Evolutionary conservation across 2,797 vertebrate genomes (phyloP).

Genomic region (Menidia menidia): DNA sequence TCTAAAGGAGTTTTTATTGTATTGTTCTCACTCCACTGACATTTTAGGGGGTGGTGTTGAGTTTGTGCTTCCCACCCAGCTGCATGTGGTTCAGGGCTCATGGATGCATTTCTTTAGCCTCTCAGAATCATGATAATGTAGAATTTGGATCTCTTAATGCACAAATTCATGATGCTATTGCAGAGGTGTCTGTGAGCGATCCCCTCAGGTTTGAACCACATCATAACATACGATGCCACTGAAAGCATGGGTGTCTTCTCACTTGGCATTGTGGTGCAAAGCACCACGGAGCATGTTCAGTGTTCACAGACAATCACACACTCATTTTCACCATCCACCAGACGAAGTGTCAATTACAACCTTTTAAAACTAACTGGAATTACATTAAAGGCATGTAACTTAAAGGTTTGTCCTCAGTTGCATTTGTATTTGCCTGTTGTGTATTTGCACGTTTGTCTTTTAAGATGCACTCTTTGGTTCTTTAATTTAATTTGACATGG

Average conservation of each 20-base stretch:
- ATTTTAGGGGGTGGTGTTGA: slow-evolving; percentile 57
- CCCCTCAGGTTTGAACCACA: slow-evolving; percentile 31
- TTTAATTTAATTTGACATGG: too few species aligned
- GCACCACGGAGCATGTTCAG: slow-evolving; percentile 63
- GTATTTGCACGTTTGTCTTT: neutral
- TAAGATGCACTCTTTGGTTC: neutral
- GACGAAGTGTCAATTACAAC: slow-evolving; percentile 19
- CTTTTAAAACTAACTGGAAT: slow-evolving; percentile 43
- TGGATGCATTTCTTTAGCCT: slow-evolving; percentile 47
- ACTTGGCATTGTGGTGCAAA: slow-evolving; percentile 49
- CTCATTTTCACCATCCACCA: slow-evolving; percentile 63
- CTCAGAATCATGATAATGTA: slow-evolving; percentile 22
- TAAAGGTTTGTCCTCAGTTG: slow-evolving; percentile 6
- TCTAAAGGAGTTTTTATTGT: slow-evolving; percentile 52
- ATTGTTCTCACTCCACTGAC: slow-evolving; percentile 64
- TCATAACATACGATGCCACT: slow-evolving; percentile 34
- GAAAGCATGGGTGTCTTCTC: slow-evolving; percentile 72
- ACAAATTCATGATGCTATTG: slow-evolving; percentile 2
- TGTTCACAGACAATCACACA: slow-evolving; percentile 51
- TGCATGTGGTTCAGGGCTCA: slow-evolving; percentile 76
- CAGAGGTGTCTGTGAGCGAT: slow-evolving; percentile 24
- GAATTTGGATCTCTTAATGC: slow-evolving; percentile 11
- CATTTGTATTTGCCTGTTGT: neutral
- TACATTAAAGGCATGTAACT: slow-evolving; percentile 76
- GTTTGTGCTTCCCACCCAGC: slow-evolving; percentile 62